Conservation (phyloP, 2,888 invertebrate genomes). For the Drosophila differens region DNA sequence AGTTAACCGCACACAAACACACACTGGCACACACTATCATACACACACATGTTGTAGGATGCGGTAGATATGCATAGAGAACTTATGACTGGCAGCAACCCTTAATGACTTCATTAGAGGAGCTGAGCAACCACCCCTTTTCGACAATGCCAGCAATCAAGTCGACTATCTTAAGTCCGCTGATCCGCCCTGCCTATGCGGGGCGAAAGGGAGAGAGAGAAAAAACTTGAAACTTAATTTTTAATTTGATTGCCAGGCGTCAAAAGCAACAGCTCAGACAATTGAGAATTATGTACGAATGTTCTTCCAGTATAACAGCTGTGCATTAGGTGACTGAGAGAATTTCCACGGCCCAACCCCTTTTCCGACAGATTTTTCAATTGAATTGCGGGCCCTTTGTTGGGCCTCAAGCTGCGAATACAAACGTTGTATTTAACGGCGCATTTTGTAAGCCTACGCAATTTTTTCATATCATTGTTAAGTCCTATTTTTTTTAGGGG, state of each 20-base stretch:
- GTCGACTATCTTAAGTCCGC: constrained; percentile 46
- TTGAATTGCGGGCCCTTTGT: constrained; percentile 49
- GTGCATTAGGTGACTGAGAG: constrained; percentile 44
- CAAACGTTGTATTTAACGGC: constrained; percentile 43
- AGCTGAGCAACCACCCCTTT: constrained; percentile 45
- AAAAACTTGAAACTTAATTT: constrained; percentile 46
- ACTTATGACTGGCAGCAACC: constrained; percentile 52
- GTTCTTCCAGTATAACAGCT: constrained; percentile 54
- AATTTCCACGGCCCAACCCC: constrained; percentile 30
- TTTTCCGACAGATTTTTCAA: constrained; percentile 28
- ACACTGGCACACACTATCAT: constrained; percentile 1
- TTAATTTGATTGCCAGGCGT: constrained; percentile 69
- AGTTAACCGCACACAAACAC: constrained; percentile 64
- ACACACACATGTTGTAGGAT: constrained; percentile 31
- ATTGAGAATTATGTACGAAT: constrained; percentile 60
- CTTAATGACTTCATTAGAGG: constrained; percentile 77
- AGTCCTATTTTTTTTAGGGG: constrained; percentile 30
- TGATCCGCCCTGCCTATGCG: constrained; percentile 22
- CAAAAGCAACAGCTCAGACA: constrained; percentile 73
- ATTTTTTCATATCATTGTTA: constrained; percentile 61
- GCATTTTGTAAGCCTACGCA: constrained; percentile 51
- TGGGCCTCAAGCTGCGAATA: constrained; percentile 23
- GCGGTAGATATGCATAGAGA: constrained; percentile 22
- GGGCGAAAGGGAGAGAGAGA: not conserved
- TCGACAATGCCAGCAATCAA: constrained; percentile 58